A percentile compares a stretch with the other conserved stretches of the same genome.
phyloP scores from a whole-genome alignment of 2,797 vertebrate species.

The Distichodus sexfasciatus region DNA sequence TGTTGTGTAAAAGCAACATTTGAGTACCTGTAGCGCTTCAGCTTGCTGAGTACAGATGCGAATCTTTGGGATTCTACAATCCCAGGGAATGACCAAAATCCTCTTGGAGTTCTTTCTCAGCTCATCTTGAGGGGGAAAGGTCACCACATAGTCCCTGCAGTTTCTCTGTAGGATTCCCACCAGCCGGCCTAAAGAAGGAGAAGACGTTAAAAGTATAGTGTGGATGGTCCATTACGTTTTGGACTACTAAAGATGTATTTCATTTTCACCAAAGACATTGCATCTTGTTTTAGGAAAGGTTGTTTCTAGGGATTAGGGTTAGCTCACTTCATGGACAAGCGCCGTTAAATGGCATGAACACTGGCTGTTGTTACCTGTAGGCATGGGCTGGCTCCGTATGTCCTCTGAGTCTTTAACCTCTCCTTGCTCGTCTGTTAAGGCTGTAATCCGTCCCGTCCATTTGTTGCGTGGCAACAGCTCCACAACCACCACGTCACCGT shows the following conservation, averaged over 20 bases:
- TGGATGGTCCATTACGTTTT: neutral
- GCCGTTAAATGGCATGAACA: no score
- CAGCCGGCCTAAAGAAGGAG: constrained; percentile 79
- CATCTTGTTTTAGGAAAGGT: neutral
- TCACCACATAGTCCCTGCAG: constrained; percentile 95
- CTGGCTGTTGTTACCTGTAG: constrained; percentile 78
- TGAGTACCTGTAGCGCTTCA: constrained; percentile 84
- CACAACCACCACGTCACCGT: constrained; percentile 84
- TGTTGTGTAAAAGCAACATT: no score
- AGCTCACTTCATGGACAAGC: no score
- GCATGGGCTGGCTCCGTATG: constrained; percentile 76
- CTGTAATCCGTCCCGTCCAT: constrained; percentile 84
- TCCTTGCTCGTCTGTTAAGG: constrained; percentile 78
- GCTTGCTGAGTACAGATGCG: constrained; percentile 93
- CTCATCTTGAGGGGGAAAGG: constrained; percentile 87
- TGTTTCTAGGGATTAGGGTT: no score
- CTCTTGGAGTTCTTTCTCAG: constrained; percentile 82
- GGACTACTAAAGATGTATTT: no score
- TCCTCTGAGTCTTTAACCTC: constrained; percentile 81
- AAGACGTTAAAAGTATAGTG: no score
- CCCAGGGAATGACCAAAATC: constrained; percentile 89
- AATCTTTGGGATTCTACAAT: constrained; percentile 92
- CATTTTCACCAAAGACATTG: no score
- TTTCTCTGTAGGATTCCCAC: constrained; percentile 93
- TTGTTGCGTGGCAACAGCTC: constrained; percentile 82